Evolutionary conservation across 1,140 invertebrate genomes (phyloP).

Genomic region (Calliphora vicina): DNA sequence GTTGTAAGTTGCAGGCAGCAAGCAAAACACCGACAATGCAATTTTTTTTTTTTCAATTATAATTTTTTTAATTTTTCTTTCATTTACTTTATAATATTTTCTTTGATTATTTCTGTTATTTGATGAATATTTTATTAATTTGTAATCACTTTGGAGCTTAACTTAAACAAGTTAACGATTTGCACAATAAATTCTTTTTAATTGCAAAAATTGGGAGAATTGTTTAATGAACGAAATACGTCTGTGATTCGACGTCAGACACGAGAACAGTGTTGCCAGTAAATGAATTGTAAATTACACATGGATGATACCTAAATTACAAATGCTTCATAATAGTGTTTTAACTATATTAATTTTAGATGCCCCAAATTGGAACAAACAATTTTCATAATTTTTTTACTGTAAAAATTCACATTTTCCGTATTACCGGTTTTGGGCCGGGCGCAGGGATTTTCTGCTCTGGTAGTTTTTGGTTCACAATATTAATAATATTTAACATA

Average conservation of each 20-base stretch:
- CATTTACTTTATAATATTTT: background rate
- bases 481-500: too few species aligned
- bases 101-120: background rate
- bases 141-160: background rate
- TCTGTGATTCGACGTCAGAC: background rate
- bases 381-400: too few species aligned
- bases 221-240: background rate
- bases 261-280: background rate
- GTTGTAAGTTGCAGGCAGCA: slow-evolving; percentile 1
- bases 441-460: too few species aligned
- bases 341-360: too few species aligned
- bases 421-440: too few species aligned
- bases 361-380: too few species aligned
- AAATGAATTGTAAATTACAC: too few species aligned
- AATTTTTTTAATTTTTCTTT: background rate
- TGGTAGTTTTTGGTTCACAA: too few species aligned
- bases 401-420: too few species aligned
- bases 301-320: too few species aligned
- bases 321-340: too few species aligned
- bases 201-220: background rate
- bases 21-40: slow-evolving; percentile 20
- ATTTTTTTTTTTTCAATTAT: slow-evolving; percentile 9
- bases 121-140: background rate
- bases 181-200: background rate
- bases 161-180: background rate